Evolutionary conservation across 1,140 invertebrate species (phyloP).

Genomic region (Ips nitidus): DNA sequence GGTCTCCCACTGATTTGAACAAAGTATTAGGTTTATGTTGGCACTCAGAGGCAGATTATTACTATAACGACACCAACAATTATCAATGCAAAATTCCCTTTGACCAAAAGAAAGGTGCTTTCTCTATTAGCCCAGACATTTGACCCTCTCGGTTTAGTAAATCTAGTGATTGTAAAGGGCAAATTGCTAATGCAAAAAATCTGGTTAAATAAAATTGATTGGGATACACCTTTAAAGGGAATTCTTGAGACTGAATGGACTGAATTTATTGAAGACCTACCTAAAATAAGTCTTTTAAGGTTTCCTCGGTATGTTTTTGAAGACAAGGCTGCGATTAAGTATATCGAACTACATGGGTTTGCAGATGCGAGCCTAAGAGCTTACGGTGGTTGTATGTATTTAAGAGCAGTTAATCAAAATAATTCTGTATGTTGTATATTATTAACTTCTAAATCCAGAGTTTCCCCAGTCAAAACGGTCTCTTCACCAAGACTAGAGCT

Average conservation of each 20-base stretch:
- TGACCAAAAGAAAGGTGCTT: conserved; percentile 26
- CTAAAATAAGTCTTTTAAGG: too few species aligned
- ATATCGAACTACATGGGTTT: too few species aligned
- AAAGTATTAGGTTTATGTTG: conserved; percentile 30
- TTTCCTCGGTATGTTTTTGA: background rate
- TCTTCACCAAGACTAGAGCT: conserved; percentile 13
- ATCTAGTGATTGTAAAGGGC: conserved; percentile 15
- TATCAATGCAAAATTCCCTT: background rate
- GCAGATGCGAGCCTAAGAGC: background rate
- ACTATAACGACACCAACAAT: conserved; percentile 6
- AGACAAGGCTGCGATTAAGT: background rate
- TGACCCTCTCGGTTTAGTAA: conserved; percentile 25
- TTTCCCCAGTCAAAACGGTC: conserved; percentile 7
- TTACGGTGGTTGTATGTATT: conserved; percentile 11
- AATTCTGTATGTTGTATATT: conserved; percentile 17
- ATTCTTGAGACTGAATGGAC: too few species aligned
- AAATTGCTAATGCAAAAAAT: conserved; percentile 34
- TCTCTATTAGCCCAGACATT: conserved; percentile 27
- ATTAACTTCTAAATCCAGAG: conserved; percentile 10
- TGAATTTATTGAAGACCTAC: too few species aligned
- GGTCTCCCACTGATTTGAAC: background rate
- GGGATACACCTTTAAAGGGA: conserved; percentile 7
- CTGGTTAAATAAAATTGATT: conserved; percentile 20
- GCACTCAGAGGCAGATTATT: conserved; percentile 21
- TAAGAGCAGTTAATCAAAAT: conserved; percentile 2